These are phyloP conservation scores for Drosophila guanche DNA, from an alignment of 1,140 invertebrate genomes.

Conservation along the genomic window DNA sequence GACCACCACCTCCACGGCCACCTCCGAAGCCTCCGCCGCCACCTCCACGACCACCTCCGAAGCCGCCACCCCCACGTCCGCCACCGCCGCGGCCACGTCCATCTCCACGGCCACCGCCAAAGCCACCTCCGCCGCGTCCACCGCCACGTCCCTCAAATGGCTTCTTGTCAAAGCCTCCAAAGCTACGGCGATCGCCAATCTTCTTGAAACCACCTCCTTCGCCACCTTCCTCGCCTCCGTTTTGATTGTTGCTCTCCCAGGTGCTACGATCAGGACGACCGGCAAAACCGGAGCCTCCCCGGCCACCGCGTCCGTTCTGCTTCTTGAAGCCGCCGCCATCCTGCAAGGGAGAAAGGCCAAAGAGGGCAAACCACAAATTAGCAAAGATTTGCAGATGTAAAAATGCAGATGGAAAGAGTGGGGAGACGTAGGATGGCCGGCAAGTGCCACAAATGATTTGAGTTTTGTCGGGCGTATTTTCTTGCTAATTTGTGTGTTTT, in stretches of 20 bases:
- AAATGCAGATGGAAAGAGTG: neutral
- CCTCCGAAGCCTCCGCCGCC: conserved; percentile 50
- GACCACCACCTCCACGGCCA: conserved; percentile 70
- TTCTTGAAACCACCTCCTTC: conserved; percentile 74
- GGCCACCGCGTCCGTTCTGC: conserved; percentile 74
- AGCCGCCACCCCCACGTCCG: conserved; percentile 68
- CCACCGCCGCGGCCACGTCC: conserved; percentile 83
- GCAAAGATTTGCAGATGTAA: conserved; percentile 57
- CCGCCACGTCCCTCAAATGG: conserved; percentile 83
- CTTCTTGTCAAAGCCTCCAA: conserved; percentile 84
- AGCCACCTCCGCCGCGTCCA: conserved; percentile 80
- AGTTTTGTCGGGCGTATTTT: conserved; percentile 47
- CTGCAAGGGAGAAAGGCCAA: conserved; percentile 51
- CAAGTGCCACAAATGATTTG: conserved; percentile 73
- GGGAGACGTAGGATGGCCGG: neutral
- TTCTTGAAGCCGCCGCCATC: conserved; percentile 69
- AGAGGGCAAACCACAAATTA: conserved; percentile 76
- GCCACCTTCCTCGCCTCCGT: conserved; percentile 82
- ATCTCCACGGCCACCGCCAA: conserved; percentile 81
- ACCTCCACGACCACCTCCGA: conserved; percentile 75
- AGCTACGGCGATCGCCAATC: conserved; percentile 81
- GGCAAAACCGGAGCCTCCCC: conserved; percentile 78
- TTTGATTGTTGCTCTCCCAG: conserved; percentile 68
- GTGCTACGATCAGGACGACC: conserved; percentile 71
- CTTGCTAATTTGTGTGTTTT: conserved; percentile 77